These are phyloP conservation scores for Sminthurides aquaticus DNA, from an alignment of 2,888 invertebrate genomes.

Conservation along the genomic window DNA sequence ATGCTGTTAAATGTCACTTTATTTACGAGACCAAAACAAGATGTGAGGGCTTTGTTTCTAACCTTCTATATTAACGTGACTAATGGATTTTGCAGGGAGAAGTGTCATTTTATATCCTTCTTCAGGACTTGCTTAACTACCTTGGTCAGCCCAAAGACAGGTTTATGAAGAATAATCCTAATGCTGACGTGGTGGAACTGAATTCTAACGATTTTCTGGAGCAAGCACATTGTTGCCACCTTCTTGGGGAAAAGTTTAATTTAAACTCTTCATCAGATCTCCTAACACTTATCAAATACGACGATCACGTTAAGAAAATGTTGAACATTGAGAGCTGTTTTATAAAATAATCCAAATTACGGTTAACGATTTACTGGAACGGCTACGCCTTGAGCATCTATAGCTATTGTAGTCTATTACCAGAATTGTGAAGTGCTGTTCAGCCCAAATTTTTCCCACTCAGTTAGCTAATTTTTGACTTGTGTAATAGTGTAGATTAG, in stretches of 20 bases:
- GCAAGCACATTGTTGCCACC: constrained; percentile 42
- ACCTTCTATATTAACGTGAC: constrained; percentile 9
- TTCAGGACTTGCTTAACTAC: constrained; percentile 68
- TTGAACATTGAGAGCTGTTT: constrained; percentile 64
- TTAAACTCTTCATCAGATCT: constrained; percentile 42
- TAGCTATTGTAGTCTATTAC: too few species aligned
- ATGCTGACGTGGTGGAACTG: constrained; percentile 43
- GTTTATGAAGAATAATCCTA: constrained; percentile 37
- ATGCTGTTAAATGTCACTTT: too few species aligned
- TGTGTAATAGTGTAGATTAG: not conserved
- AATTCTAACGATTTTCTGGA: constrained; percentile 43
- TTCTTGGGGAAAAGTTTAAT: constrained; percentile 42
- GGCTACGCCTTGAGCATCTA: too few species aligned
- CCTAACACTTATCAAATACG: constrained; percentile 63
- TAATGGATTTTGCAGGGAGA: constrained; percentile 51
- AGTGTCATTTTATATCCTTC: constrained; percentile 68
- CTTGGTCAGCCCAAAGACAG: constrained; percentile 51
- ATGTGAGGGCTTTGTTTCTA: too few species aligned
- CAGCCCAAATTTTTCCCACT: not conserved
- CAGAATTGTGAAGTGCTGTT: too few species aligned
- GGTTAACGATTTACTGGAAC: too few species aligned
- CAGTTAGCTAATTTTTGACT: not conserved
- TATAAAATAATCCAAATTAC: constrained; percentile 22
- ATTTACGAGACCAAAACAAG: not conserved
- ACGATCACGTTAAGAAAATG: constrained; percentile 71